Evolutionary conservation across 2,113 vertebrate species (phyloP).

Genomic region (Rhynchomys soricoides): DNA sequence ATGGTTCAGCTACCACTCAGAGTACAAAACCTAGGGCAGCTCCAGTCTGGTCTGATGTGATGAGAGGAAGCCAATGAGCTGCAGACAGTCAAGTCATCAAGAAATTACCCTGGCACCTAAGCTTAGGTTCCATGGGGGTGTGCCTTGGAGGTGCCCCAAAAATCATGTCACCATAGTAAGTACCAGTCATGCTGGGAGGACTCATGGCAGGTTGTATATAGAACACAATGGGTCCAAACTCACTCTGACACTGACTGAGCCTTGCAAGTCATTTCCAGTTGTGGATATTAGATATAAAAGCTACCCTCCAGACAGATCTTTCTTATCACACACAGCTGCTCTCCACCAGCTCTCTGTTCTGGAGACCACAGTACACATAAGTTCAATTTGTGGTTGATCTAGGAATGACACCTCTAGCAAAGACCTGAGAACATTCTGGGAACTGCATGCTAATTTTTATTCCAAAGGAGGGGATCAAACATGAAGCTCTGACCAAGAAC

Average conservation of each 20-base stretch:
- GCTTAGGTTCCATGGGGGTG: fast-evolving
- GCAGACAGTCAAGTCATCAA: fast-evolving
- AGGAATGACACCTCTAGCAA: neutral
- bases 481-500: fast-evolving
- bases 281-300: neutral
- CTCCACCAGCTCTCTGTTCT: fast-evolving
- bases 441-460: fast-evolving
- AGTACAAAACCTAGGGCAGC: too few relatives aligned
- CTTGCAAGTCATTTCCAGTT: fast-evolving
- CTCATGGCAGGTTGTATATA: neutral
- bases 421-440: neutral
- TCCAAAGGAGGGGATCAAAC: neutral
- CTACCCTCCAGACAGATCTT: too few relatives aligned
- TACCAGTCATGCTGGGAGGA: fast-evolving
- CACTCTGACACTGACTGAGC: fast-evolving
- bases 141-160: fast-evolving
- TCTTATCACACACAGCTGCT: fast-evolving
- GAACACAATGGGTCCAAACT: neutral
- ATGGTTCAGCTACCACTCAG: fast-evolving
- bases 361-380: fast-evolving
- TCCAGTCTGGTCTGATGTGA: too few relatives aligned
- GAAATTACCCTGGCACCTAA: fast-evolving
- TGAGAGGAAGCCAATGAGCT: neutral
- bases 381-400: fast-evolving
- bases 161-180: fast-evolving